Conservation (phyloP, 2,113 vertebrate genomes). For the Pampusana beccarii region DNA sequence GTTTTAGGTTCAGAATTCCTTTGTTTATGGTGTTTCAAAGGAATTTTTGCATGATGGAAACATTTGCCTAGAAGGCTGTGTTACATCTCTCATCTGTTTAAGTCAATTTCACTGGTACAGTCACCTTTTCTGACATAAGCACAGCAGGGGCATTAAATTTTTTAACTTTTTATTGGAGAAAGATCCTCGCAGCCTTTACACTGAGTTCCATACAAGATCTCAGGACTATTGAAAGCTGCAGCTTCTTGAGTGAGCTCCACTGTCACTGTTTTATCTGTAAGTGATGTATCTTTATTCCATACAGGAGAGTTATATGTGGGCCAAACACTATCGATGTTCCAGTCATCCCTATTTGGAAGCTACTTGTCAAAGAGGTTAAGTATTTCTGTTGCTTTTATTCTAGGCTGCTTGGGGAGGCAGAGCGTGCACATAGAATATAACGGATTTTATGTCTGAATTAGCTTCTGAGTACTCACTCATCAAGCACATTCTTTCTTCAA, state of each 20-base stretch:
- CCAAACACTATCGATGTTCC: constrained; percentile 79
- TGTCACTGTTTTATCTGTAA: neutral
- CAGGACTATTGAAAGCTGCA: neutral
- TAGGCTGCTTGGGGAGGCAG: neutral
- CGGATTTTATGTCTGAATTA: neutral
- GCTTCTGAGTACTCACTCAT: neutral
- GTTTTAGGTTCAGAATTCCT: neutral
- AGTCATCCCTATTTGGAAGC: constrained; percentile 80
- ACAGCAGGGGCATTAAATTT: neutral
- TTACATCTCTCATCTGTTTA: neutral
- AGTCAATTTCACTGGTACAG: neutral
- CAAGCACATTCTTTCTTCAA: neutral
- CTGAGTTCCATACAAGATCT: neutral
- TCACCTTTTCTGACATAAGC: neutral
- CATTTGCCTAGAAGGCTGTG: neutral
- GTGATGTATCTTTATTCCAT: neutral
- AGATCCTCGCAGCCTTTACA: neutral
- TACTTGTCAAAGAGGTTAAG: constrained; percentile 80
- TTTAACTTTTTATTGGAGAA: neutral
- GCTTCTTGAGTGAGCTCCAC: neutral
- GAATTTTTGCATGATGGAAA: neutral
- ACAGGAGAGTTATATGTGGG: constrained; percentile 78
- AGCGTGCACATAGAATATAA: neutral
- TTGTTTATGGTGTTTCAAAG: neutral
- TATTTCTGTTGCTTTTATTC: neutral